phyloP scores from a whole-genome alignment of 2,888 invertebrate species.

The Axea sp. region DNA sequence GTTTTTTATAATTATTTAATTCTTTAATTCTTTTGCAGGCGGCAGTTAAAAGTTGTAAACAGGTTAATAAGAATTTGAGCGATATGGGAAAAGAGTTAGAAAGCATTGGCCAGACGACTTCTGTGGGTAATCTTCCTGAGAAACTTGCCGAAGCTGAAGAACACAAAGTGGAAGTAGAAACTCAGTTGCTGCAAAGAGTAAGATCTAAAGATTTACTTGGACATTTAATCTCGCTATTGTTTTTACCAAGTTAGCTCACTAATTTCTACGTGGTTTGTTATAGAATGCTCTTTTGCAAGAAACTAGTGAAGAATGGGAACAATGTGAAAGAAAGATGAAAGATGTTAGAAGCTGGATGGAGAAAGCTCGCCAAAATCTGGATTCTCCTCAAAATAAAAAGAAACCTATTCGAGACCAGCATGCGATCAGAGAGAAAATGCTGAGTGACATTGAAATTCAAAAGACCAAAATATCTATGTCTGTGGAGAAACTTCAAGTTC shows the following conservation, averaged over 20 bases:
- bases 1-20: no score
- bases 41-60: constrained; percentile 93
- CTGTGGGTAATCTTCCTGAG: constrained; percentile 90
- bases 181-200: constrained; percentile 91
- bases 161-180: constrained; percentile 91
- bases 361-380: constrained; percentile 88
- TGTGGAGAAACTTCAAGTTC: constrained; percentile 94
- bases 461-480: constrained; percentile 93
- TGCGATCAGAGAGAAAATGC: constrained; percentile 90
- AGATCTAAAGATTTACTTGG: no score
- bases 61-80: constrained; percentile 91
- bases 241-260: no score
- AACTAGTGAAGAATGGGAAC: constrained; percentile 96
- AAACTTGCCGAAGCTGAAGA: constrained; percentile 93
- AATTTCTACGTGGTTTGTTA: no score
- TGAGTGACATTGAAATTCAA: constrained; percentile 92
- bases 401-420: constrained; percentile 93
- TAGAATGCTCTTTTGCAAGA: constrained; percentile 94
- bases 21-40: constrained; percentile 83
- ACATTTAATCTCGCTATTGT: no score
- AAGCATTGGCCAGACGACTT: constrained; percentile 89
- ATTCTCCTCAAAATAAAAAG: constrained; percentile 90
- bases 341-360: constrained; percentile 94
- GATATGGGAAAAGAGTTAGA: constrained; percentile 96
- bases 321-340: constrained; percentile 95